Evolutionary conservation across 2,797 vertebrate genomes (phyloP).

Genomic region (Melanotaenia maccullochi): DNA sequence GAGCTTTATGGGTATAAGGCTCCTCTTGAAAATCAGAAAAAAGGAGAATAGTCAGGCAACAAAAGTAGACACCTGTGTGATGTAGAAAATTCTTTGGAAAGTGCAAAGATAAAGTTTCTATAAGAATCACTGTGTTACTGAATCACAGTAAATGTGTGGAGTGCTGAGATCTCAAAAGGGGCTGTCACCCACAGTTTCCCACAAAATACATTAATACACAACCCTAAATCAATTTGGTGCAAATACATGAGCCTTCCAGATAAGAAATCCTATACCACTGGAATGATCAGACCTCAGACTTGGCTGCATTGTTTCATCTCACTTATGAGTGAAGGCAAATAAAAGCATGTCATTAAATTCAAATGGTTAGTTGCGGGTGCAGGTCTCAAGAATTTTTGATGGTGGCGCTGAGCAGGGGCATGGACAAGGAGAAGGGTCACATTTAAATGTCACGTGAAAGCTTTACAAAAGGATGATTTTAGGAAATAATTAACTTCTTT

Average conservation of each 20-base stretch:
- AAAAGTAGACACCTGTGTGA: constrained; percentile 14
- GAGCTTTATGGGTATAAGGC: too few relatives aligned
- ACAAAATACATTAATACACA: not conserved
- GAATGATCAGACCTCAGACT: not conserved
- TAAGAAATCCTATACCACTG: not conserved
- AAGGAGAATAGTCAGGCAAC: not conserved
- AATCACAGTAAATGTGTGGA: not conserved
- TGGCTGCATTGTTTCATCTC: constrained; percentile 5
- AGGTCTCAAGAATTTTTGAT: too few relatives aligned
- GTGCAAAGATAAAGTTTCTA: not conserved
- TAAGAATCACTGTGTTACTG: not conserved
- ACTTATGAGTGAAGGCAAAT: not conserved
- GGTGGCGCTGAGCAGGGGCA: too few relatives aligned
- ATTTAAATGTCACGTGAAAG: too few relatives aligned
- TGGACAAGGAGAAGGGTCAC: too few relatives aligned
- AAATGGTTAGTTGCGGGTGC: too few relatives aligned
- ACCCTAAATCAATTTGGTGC: not conserved
- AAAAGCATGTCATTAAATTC: not conserved
- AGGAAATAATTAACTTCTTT: too few relatives aligned
- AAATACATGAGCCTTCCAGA: not conserved
- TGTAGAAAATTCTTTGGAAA: constrained; percentile 3
- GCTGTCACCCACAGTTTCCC: not conserved
- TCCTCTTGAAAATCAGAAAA: too few relatives aligned
- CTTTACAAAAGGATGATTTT: too few relatives aligned
- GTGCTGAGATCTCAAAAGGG: not conserved